Evolutionary conservation across 2,888 invertebrate genomes (phyloP).

Genomic region (Lasioglossum morio): DNA sequence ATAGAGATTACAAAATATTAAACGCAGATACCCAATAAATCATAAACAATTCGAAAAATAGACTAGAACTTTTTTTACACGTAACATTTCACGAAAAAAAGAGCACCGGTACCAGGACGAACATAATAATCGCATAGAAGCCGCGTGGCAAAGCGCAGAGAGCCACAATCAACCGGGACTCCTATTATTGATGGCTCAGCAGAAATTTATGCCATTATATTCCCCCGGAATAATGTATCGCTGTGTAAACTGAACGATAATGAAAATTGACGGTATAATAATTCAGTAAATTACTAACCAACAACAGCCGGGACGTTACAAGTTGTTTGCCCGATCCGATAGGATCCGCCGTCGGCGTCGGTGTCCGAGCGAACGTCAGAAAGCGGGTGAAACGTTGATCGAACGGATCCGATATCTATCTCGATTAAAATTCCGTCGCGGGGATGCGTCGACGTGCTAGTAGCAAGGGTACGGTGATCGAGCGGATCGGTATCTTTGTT

Average conservation of each 20-base stretch:
- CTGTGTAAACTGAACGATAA: slow-evolving; percentile 52
- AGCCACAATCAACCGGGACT: slow-evolving; percentile 11
- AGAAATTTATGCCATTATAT: slow-evolving; percentile 54
- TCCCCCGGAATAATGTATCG: slow-evolving; percentile 49
- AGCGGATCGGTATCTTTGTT: slow-evolving; percentile 34
- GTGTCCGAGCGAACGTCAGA: background rate
- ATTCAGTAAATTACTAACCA: slow-evolving; percentile 47
- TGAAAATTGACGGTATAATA: slow-evolving; percentile 63
- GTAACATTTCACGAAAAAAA: background rate
- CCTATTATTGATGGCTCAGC: slow-evolving; percentile 43
- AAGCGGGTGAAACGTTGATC: background rate
- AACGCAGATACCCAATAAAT: background rate
- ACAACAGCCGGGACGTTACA: slow-evolving; percentile 25
- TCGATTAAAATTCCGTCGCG: slow-evolving; percentile 48
- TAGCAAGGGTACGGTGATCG: background rate
- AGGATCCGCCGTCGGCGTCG: background rate
- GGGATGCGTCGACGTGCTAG: background rate
- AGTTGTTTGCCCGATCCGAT: slow-evolving; percentile 31
- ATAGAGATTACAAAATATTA: background rate
- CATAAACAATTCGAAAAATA: background rate
- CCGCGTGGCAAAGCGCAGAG: background rate
- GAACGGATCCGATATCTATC: slow-evolving; percentile 13
- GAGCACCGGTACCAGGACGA: background rate
- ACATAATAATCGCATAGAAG: background rate
- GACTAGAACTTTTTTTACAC: background rate